Conservation (phyloP, 2,888 invertebrate genomes). For the Alloscopus bannaensis region DNA sequence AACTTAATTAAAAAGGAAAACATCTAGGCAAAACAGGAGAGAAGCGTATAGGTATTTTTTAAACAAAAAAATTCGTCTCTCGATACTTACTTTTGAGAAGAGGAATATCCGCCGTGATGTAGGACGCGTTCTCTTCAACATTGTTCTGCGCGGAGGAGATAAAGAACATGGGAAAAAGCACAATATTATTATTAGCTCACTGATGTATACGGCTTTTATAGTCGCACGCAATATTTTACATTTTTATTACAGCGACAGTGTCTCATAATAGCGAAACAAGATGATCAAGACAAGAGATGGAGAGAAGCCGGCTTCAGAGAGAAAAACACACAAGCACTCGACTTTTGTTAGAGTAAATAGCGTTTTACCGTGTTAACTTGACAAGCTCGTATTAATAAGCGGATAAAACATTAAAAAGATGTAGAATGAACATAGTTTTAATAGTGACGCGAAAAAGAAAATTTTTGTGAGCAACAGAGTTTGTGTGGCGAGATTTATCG, state of each 20-base stretch:
- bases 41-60: not conserved
- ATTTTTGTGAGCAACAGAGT: too few relatives aligned
- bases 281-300: too few relatives aligned
- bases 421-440: not conserved
- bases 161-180: not conserved
- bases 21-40: not conserved
- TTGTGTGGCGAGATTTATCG: not conserved
- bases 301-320: too few relatives aligned
- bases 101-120: constrained; percentile 89
- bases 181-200: too few relatives aligned
- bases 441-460: not conserved
- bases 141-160: constrained; percentile 81
- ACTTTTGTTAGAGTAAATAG: too few relatives aligned
- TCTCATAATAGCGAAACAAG: too few relatives aligned
- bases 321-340: too few relatives aligned
- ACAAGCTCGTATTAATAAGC: not conserved
- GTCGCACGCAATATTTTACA: too few relatives aligned
- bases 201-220: too few relatives aligned
- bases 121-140: constrained; percentile 91
- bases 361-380: too few relatives aligned
- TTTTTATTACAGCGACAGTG: too few relatives aligned
- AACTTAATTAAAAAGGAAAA: constrained; percentile 6
- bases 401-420: not conserved
- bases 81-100: constrained; percentile 89
- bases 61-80: not conserved